A percentile compares a stretch with the other conserved stretches of the same genome.
Conservation (phyloP, 2,113 vertebrate species). For the Cephalophus harveyi region DNA sequence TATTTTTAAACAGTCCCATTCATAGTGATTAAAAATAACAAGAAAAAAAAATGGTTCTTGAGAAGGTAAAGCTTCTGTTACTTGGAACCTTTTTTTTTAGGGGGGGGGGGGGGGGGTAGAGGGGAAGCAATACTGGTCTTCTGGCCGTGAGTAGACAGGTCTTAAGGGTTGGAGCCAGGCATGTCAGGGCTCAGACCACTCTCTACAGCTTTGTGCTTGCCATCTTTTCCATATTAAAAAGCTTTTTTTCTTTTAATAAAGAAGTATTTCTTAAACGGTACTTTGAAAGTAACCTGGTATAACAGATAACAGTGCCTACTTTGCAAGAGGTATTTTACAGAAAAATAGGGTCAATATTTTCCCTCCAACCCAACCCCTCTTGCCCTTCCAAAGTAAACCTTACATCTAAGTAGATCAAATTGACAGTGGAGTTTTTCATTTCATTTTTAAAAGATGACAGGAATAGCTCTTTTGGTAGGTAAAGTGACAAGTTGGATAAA, state of each 20-base stretch:
- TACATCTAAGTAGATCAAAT: not conserved
- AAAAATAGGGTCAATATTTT: not conserved
- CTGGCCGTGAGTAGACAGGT: rapidly evolving
- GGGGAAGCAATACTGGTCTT: rapidly evolving
- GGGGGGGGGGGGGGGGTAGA: no score
- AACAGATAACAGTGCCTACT: not conserved
- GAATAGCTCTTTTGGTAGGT: not conserved
- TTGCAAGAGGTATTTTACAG: not conserved
- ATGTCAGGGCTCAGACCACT: not conserved
- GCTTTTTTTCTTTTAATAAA: not conserved
- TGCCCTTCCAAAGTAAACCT: not conserved
- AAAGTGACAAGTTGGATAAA: not conserved
- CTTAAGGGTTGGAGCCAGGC: rapidly evolving
- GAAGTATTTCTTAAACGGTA: not conserved
- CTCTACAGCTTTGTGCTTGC: not conserved
- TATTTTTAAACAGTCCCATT: not conserved
- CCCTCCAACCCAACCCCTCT: not conserved
- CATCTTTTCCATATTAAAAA: not conserved
- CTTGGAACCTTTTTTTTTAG: not conserved
- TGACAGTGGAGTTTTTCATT: not conserved
- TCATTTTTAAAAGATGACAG: not conserved
- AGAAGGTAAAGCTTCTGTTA: not conserved
- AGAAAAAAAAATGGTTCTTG: not conserved
- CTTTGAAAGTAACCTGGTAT: not conserved
- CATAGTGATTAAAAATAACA: not conserved